Evolutionary conservation across 2,888 invertebrate species (phyloP).

Genomic region (Dilophus febrilis): DNA sequence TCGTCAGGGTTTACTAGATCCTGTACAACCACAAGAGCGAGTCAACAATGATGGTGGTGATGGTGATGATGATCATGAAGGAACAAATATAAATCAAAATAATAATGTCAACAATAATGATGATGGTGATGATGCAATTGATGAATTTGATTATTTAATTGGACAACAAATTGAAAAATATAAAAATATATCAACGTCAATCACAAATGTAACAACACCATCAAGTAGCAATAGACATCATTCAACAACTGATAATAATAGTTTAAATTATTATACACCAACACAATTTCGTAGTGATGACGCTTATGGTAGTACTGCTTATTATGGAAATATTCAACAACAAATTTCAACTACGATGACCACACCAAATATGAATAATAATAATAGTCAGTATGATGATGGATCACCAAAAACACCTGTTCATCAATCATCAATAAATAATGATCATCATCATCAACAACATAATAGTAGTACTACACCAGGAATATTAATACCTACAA

Average conservation of each 20-base stretch:
- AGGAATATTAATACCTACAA: constrained; percentile 6
- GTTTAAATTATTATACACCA: constrained; percentile 3
- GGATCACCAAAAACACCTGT: too few relatives aligned
- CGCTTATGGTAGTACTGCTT: not conserved
- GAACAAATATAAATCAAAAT: constrained; percentile 29
- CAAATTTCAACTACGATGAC: too few relatives aligned
- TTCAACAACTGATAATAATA: not conserved
- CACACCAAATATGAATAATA: too few relatives aligned
- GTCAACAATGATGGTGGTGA: constrained; percentile 19
- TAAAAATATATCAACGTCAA: not conserved
- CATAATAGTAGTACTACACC: not conserved
- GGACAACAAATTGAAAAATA: constrained; percentile 39
- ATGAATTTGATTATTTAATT: constrained; percentile 46
- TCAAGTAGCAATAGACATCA: too few relatives aligned
- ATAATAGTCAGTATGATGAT: too few relatives aligned
- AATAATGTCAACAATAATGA: constrained; percentile 32
- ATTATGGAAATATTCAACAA: too few relatives aligned
- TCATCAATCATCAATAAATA: not conserved
- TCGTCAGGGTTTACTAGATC: constrained; percentile 38
- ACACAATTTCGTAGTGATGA: constrained; percentile 1
- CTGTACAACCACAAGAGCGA: too few relatives aligned
- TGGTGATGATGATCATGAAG: constrained; percentile 5
- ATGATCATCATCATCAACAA: not conserved
- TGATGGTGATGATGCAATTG: constrained; percentile 29
- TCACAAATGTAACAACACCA: too few relatives aligned